Percentiles rank a stretch among this genome's conserved stretches.
Conservation (phyloP, 2,888 invertebrate species). For the Pseudococcus jackbeardsleyi region DNA sequence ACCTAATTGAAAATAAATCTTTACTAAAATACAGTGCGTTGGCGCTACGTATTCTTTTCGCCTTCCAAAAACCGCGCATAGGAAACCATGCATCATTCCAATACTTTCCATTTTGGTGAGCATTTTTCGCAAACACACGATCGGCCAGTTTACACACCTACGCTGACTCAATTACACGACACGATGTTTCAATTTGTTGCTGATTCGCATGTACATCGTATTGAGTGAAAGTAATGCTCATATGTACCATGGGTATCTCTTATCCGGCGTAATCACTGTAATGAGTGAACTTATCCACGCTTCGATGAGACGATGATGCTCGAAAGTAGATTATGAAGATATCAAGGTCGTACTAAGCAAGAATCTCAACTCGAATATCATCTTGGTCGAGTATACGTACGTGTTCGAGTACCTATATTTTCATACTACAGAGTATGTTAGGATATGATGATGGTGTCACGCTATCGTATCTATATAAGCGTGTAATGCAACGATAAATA, state of each 20-base stretch:
- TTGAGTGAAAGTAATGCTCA: background rate
- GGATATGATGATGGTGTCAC: background rate
- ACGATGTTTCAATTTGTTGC: background rate
- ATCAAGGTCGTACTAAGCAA: background rate
- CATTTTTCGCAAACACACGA: background rate
- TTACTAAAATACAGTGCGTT: background rate
- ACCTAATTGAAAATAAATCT: slow-evolving; percentile 2
- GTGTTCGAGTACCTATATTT: slow-evolving; percentile 7
- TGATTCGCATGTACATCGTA: background rate
- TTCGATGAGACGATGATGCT: slow-evolving; percentile 35
- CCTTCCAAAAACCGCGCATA: no score
- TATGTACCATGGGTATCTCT: background rate
- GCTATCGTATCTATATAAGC: background rate
- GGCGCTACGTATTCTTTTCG: background rate
- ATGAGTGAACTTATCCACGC: slow-evolving; percentile 28
- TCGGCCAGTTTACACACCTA: background rate
- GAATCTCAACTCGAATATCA: background rate
- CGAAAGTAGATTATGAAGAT: slow-evolving; percentile 39
- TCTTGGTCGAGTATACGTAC: background rate
- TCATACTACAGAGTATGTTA: background rate
- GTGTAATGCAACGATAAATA: slow-evolving; percentile 1
- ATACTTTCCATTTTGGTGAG: background rate
- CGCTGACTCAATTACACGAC: background rate
- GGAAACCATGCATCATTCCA: background rate
- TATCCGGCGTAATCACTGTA: slow-evolving; percentile 5